Conservation (phyloP, 2,113 vertebrate genomes). For the Garra rufa region DNA sequence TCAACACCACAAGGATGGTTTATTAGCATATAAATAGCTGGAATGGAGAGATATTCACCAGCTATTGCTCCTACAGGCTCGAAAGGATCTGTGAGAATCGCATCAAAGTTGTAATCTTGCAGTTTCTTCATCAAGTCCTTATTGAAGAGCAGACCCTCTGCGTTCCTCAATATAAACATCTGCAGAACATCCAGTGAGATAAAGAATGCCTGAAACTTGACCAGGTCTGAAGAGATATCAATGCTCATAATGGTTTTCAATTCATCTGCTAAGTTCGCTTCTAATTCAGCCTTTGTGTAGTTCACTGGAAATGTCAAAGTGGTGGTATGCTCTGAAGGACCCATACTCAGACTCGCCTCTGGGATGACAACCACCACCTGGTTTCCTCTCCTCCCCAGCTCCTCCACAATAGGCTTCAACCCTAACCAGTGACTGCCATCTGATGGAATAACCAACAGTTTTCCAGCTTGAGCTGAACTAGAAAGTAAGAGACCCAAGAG, state of each 20-base stretch:
- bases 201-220: not conserved
- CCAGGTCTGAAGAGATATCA: constrained; percentile 50
- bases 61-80: constrained; percentile 70
- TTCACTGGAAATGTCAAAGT: constrained; percentile 57
- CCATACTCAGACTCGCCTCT: constrained; percentile 65
- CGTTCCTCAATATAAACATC: not conserved
- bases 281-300: constrained; percentile 63
- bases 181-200: fast-evolving
- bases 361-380: constrained; percentile 63
- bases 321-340: constrained; percentile 65
- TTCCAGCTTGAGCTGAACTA: constrained; percentile 60
- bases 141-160: constrained; percentile 63
- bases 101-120: constrained; percentile 70
- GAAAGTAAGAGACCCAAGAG: not conserved
- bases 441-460: constrained; percentile 74
- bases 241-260: fast-evolving
- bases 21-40: constrained; percentile 51
- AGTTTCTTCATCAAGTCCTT: constrained; percentile 66
- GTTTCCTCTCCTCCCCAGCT: constrained; percentile 69
- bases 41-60: constrained; percentile 70
- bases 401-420: constrained; percentile 64
- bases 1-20: constrained; percentile 64
- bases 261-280: fast-evolving
- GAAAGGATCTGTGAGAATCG: constrained; percentile 72
- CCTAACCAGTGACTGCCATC: constrained; percentile 83